A percentile compares a stretch with the other conserved stretches of the same genome.
Conservation (phyloP, 2,797 vertebrate species). For the Paratrypauchen microcephalus region DNA sequence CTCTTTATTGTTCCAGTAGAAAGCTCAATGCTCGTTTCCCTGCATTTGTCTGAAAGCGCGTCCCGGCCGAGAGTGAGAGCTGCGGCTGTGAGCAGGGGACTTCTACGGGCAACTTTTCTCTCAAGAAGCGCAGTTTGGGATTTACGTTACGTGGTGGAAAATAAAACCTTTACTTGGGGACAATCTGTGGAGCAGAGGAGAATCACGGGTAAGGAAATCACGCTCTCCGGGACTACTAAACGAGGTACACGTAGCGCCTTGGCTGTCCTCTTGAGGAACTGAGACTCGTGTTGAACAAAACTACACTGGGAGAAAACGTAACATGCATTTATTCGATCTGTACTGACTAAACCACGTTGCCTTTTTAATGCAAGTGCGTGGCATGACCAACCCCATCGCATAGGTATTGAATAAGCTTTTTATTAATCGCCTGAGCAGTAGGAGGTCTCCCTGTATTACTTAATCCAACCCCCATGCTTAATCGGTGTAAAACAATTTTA, state of each 20-base stretch:
- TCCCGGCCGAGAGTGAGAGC: conserved; percentile 62
- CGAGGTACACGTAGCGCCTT: conserved; percentile 44
- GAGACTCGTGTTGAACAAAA: background rate
- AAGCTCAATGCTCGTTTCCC: conserved; percentile 39
- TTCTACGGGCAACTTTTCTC: background rate
- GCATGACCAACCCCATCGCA: conserved; percentile 20
- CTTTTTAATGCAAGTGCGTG: conserved; percentile 19
- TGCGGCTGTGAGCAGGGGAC: conserved; percentile 11
- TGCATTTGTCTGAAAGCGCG: conserved; percentile 51
- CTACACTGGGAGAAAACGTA: background rate
- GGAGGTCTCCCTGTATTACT: conserved; percentile 45
- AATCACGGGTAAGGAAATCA: conserved; percentile 59
- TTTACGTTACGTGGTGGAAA: conserved; percentile 30
- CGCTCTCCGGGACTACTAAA: conserved; percentile 39
- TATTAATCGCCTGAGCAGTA: conserved; percentile 59
- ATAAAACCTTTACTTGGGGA: conserved; percentile 21
- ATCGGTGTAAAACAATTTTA: background rate
- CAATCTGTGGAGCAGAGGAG: conserved; percentile 45
- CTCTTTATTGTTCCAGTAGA: conserved; percentile 64
- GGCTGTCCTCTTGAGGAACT: background rate
- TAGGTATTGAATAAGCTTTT: conserved; percentile 31
- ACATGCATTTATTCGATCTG: background rate
- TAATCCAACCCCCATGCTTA: conserved; percentile 27
- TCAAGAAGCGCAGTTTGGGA: conserved; percentile 15
- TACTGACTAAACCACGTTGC: background rate